phyloP scores from a whole-genome alignment of 2,113 vertebrate species.

The Theristicus caerulescens region DNA sequence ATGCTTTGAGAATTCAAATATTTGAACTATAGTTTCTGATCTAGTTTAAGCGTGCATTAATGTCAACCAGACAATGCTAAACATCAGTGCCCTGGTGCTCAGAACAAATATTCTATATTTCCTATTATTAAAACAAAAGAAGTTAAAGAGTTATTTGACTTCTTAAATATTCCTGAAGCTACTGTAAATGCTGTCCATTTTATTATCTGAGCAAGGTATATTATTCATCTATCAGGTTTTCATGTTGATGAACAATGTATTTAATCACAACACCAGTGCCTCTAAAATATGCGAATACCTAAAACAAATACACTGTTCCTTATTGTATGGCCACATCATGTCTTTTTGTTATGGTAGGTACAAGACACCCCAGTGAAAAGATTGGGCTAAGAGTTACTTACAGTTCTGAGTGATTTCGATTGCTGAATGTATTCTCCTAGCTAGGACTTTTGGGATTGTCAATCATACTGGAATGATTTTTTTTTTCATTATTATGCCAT shows the following conservation, averaged over 20 bases:
- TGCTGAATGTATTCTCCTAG: background rate
- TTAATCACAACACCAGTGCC: background rate
- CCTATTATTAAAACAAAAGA: background rate
- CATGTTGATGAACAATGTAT: background rate
- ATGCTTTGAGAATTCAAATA: constrained; percentile 7
- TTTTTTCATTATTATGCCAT: background rate
- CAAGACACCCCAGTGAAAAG: background rate
- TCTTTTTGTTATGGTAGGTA: background rate
- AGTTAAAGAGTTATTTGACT: background rate
- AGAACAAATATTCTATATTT: background rate
- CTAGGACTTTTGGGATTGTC: background rate
- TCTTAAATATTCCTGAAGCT: background rate
- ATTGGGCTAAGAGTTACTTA: background rate
- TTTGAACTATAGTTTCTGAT: constrained; percentile 2
- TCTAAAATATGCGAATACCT: background rate
- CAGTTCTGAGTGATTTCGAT: background rate
- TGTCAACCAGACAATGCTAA: background rate
- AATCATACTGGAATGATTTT: background rate
- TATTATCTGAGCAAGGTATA: background rate
- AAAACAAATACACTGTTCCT: background rate
- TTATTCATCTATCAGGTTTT: background rate
- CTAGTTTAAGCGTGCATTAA: background rate
- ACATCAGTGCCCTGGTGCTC: background rate
- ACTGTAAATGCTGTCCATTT: background rate
- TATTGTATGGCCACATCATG: background rate